A percentile compares a stretch with the other conserved stretches of the same genome.
Evolutionary conservation across 2,113 vertebrate genomes (phyloP).

Genomic region (Climacteris rufus): DNA sequence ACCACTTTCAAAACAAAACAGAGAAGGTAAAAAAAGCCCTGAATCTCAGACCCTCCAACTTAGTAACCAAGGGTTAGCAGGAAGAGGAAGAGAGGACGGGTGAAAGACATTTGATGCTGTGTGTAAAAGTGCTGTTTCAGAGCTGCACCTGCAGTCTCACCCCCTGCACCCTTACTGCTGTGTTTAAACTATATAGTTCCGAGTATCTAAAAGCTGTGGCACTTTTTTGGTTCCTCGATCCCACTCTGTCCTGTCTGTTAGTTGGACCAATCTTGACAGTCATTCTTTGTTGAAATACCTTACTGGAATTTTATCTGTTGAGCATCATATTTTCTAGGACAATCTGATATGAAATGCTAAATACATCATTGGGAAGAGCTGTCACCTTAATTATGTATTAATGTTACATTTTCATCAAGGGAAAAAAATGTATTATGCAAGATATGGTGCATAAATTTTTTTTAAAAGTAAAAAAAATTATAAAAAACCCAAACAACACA

Average conservation of each 20-base stretch:
- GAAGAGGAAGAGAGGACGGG: neutral
- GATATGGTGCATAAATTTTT: neutral
- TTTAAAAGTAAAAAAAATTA: neutral
- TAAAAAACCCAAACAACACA: neutral
- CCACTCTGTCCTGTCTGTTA: neutral
- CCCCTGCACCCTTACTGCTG: accelerated
- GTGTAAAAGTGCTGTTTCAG: neutral
- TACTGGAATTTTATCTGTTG: neutral
- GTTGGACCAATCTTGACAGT: neutral
- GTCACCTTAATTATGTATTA: conserved; percentile 34
- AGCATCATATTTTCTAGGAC: neutral
- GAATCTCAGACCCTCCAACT: neutral
- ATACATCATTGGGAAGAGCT: conserved; percentile 25
- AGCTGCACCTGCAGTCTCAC: neutral
- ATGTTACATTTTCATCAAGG: neutral
- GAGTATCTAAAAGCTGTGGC: neutral
- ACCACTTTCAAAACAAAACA: neutral
- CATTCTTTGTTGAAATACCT: neutral
- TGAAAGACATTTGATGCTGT: neutral
- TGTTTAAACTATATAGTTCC: neutral
- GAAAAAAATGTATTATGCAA: conserved; percentile 6
- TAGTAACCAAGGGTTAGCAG: neutral
- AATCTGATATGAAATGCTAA: neutral
- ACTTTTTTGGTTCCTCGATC: neutral
- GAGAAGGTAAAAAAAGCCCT: neutral